These are phyloP conservation scores for Hipparchia semele DNA, from an alignment of 2,888 invertebrate species.

Conservation along the genomic window DNA sequence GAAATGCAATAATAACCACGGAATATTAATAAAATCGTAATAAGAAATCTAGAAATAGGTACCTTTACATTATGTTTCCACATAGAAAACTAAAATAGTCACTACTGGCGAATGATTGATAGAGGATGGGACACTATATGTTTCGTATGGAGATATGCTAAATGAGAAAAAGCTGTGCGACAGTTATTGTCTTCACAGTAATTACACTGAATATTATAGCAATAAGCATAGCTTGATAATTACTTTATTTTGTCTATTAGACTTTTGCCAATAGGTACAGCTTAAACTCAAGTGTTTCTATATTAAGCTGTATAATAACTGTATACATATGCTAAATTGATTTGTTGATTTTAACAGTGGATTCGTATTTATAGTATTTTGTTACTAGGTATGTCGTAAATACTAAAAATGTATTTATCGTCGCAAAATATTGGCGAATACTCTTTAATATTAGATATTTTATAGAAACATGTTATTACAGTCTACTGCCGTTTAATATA, in stretches of 20 bases:
- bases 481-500: constrained; percentile 14
- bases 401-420: neutral
- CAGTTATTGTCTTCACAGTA: neutral
- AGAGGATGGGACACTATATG: no score
- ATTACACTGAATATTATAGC: neutral
- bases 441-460: neutral
- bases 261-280: neutral
- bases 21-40: constrained; percentile 44
- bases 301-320: neutral
- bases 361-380: neutral
- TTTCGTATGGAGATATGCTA: no score
- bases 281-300: neutral
- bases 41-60: constrained; percentile 26
- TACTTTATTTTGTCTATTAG: neutral
- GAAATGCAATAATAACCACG: constrained; percentile 73
- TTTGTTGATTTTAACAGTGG: neutral
- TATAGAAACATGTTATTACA: neutral
- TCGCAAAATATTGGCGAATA: neutral
- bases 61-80: constrained; percentile 1
- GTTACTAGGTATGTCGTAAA: neutral
- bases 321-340: neutral
- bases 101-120: neutral
- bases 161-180: no score
- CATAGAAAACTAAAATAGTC: neutral
- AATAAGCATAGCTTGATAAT: neutral